Evolutionary conservation across 2,113 vertebrate genomes (phyloP).

Genomic region (Tympanuchus pallidicinctus): DNA sequence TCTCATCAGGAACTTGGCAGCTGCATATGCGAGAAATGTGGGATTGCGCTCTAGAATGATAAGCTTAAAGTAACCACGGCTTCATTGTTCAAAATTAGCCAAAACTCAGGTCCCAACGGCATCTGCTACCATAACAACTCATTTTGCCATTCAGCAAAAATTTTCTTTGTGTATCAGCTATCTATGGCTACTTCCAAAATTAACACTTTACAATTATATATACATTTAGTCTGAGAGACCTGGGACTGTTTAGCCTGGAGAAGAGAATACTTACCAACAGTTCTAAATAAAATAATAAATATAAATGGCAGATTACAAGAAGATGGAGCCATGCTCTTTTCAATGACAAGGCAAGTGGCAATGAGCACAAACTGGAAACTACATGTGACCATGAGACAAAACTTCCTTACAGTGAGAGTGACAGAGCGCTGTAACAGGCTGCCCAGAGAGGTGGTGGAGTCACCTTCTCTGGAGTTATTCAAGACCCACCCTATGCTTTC

Average conservation of each 20-base stretch:
- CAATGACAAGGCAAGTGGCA: background rate
- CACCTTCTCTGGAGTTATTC: no score
- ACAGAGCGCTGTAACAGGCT: no score
- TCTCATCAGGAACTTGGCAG: background rate
- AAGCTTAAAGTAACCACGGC: background rate
- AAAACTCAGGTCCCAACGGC: background rate
- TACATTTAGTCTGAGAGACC: background rate
- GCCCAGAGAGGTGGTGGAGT: no score
- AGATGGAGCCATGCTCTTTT: background rate
- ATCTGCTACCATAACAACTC: background rate
- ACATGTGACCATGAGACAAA: background rate
- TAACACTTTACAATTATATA: background rate
- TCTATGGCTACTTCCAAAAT: background rate
- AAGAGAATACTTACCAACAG: background rate
- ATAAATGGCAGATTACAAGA: background rate
- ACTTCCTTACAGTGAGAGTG: no score
- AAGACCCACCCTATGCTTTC: no score
- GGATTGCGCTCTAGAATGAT: background rate
- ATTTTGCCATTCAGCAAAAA: background rate
- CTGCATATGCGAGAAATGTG: background rate
- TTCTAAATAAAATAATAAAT: background rate
- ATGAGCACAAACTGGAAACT: background rate
- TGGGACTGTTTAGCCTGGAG: background rate
- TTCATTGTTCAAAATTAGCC: background rate
- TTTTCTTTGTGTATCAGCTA: background rate